A percentile compares a stretch with the other conserved stretches of the same genome.
phyloP scores from a whole-genome alignment of 2,888 invertebrate species.

The Thereva nobilitata region DNA sequence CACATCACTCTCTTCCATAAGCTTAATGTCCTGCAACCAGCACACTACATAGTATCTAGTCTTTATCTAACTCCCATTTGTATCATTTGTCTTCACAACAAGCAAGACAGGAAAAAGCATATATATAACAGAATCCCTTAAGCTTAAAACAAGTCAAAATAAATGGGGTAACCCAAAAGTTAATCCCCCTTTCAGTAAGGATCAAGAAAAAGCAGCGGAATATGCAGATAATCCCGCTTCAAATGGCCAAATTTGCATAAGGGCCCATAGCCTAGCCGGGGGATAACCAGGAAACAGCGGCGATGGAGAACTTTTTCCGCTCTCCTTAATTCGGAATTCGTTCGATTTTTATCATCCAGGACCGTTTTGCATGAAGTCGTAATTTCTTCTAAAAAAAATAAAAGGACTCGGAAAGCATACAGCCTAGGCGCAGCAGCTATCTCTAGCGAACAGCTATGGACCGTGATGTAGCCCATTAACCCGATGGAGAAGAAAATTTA shows the following conservation, averaged over 20 bases:
- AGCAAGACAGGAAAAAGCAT: too few relatives aligned
- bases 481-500: constrained; percentile 34
- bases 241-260: constrained; percentile 17
- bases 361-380: too few relatives aligned
- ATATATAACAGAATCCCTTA: too few relatives aligned
- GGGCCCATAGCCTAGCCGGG: neutral
- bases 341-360: too few relatives aligned
- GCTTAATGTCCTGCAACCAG: too few relatives aligned
- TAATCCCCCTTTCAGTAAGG: constrained; percentile 1
- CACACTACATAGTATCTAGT: too few relatives aligned
- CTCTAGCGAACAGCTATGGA: neutral
- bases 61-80: too few relatives aligned
- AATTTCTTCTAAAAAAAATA: too few relatives aligned
- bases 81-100: too few relatives aligned
- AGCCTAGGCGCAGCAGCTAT: neutral
- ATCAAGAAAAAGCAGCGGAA: constrained; percentile 11
- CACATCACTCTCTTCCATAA: too few relatives aligned
- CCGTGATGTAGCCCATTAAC: constrained; percentile 27
- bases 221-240: constrained; percentile 15
- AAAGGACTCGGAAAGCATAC: neutral
- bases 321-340: too few relatives aligned
- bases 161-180: constrained; percentile 10
- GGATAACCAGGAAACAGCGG: neutral
- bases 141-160: constrained; percentile 1
- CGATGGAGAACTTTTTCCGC: too few relatives aligned